These are phyloP conservation scores for Natator depressus DNA, from an alignment of 2,113 vertebrate genomes.

Conservation along the genomic window DNA sequence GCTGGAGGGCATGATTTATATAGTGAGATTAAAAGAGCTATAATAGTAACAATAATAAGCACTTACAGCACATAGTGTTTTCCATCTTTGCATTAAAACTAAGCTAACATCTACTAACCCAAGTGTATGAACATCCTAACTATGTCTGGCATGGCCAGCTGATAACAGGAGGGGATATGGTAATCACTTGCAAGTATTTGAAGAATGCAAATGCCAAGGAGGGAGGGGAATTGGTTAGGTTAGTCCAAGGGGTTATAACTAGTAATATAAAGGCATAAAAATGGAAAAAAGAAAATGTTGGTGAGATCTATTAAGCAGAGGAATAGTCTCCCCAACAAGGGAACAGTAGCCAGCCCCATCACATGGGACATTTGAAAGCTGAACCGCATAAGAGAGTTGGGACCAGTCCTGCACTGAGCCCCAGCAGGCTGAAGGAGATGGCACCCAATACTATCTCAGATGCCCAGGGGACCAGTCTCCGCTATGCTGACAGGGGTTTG, in stretches of 20 bases:
- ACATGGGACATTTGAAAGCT: neutral
- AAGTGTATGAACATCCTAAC: neutral
- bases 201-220: accelerated
- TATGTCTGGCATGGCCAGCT: accelerated
- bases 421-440: neutral
- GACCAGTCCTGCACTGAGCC: neutral
- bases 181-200: neutral
- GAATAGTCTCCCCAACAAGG: neutral
- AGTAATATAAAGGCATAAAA: neutral
- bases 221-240: neutral
- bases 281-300: neutral
- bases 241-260: accelerated
- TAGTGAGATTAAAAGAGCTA: conserved; percentile 24
- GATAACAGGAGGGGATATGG: accelerated
- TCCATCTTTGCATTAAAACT: neutral
- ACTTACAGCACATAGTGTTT: neutral
- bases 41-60: conserved; percentile 8
- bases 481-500: neutral
- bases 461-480: accelerated
- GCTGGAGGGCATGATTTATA: conserved; percentile 59
- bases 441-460: accelerated
- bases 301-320: accelerated
- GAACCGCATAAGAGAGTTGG: neutral
- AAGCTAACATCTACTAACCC: neutral
- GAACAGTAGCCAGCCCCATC: neutral